These are phyloP conservation scores for Chloroceryle aenea DNA, from an alignment of 2,113 vertebrate species.

Conservation along the genomic window DNA sequence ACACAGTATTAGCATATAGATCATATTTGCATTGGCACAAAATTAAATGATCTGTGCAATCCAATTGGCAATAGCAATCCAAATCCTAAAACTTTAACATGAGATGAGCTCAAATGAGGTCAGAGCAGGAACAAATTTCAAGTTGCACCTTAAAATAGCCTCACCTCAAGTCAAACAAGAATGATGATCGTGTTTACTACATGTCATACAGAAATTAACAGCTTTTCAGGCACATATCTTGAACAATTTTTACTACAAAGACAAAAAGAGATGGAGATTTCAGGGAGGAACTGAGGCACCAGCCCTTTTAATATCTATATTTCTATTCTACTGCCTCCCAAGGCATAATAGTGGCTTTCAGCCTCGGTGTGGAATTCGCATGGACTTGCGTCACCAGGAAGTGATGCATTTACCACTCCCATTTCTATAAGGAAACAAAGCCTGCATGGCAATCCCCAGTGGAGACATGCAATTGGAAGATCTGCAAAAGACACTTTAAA, in stretches of 20 bases:
- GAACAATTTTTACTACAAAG: not conserved
- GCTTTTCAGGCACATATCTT: not conserved
- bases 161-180: not conserved
- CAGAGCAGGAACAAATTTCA: not conserved
- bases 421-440: not conserved
- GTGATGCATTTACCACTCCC: not conserved
- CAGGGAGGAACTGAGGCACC: not conserved
- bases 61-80: not conserved
- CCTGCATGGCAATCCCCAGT: not conserved
- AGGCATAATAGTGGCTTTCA: not conserved
- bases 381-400: not conserved
- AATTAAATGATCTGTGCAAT: not conserved
- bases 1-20: not conserved
- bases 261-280: not conserved
- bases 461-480: not conserved
- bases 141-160: not conserved
- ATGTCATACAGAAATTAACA: not conserved
- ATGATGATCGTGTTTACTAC: not conserved
- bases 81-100: not conserved
- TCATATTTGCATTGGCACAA: not conserved
- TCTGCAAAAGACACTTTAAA: not conserved
- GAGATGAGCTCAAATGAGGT: not conserved
- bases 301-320: not conserved
- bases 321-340: not conserved
- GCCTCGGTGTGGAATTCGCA: rapidly evolving